Evolutionary conservation across 2,797 vertebrate genomes (phyloP).

Genomic region (Mus minutoides): DNA sequence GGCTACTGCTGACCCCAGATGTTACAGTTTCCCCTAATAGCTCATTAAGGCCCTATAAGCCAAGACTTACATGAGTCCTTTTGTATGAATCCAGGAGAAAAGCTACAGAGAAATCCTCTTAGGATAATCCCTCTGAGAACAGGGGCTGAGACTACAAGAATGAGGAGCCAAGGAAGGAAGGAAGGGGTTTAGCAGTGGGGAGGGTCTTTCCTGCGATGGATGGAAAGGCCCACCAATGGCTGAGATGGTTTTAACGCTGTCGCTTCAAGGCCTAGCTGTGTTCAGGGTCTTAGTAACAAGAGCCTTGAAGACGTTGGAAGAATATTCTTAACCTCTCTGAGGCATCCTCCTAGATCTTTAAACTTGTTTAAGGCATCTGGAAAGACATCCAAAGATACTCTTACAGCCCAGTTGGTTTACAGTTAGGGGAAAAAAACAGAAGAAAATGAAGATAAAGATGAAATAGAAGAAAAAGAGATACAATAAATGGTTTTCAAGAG

Average conservation of each 20-base stretch:
- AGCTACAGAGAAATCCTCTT: slow-evolving; percentile 80
- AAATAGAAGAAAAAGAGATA: background rate
- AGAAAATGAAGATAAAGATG: too few relatives aligned
- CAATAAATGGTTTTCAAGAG: background rate
- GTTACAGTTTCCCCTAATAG: slow-evolving; percentile 67
- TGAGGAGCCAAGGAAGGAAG: slow-evolving; percentile 1
- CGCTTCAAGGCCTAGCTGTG: background rate
- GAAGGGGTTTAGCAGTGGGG: background rate
- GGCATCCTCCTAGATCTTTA: background rate
- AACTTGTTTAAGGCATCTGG: background rate
- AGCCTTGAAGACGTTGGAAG: background rate
- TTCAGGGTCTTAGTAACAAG: background rate
- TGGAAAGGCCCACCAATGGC: background rate
- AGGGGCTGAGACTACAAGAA: slow-evolving; percentile 67
- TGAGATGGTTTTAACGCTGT: background rate
- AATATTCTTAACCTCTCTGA: background rate
- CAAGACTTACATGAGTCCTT: slow-evolving; percentile 78
- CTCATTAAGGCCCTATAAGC: slow-evolving; percentile 77
- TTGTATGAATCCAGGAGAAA: slow-evolving; percentile 74
- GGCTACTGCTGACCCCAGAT: slow-evolving; percentile 49
- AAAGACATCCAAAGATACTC: background rate
- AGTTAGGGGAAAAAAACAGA: background rate
- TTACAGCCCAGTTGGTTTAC: background rate
- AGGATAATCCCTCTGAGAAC: slow-evolving; percentile 79
- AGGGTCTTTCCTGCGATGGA: background rate